Evolutionary conservation across 2,888 invertebrate species (phyloP).

Genomic region (Coronaproctus castanopsis): DNA sequence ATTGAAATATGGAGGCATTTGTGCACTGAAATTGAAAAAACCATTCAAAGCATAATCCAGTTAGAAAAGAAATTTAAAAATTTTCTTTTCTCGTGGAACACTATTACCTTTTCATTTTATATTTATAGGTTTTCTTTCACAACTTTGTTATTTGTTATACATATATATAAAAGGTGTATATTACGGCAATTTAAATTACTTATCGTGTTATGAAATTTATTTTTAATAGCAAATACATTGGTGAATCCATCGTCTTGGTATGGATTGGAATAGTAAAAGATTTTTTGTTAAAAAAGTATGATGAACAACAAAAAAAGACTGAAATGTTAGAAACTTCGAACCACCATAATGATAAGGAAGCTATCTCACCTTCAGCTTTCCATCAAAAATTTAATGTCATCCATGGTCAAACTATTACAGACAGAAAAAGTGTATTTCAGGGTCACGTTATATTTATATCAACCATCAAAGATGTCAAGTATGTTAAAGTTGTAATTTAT

Average conservation of each 20-base stretch:
- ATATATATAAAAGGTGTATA: no score
- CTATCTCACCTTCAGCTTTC: not conserved
- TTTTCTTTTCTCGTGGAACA: no score
- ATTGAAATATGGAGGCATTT: no score
- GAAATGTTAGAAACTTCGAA: not conserved
- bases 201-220: no score
- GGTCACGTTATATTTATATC: not conserved
- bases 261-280: not conserved
- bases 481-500: not conserved
- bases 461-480: not conserved
- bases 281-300: not conserved
- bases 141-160: no score
- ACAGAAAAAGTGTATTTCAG: not conserved
- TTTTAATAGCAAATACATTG: not conserved
- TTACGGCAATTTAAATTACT: no score
- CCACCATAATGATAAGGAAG: no score
- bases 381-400: not conserved
- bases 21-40: no score
- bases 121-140: no score
- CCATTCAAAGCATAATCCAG: no score
- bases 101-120: no score
- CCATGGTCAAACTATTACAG: not conserved
- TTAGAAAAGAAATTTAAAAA: no score
- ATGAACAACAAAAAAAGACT: not conserved
- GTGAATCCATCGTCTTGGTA: not conserved